Percentiles rank a stretch among this genome's conserved stretches.
phyloP scores from a whole-genome alignment of 2,888 invertebrate genomes.

The Cistogaster globosa region DNA sequence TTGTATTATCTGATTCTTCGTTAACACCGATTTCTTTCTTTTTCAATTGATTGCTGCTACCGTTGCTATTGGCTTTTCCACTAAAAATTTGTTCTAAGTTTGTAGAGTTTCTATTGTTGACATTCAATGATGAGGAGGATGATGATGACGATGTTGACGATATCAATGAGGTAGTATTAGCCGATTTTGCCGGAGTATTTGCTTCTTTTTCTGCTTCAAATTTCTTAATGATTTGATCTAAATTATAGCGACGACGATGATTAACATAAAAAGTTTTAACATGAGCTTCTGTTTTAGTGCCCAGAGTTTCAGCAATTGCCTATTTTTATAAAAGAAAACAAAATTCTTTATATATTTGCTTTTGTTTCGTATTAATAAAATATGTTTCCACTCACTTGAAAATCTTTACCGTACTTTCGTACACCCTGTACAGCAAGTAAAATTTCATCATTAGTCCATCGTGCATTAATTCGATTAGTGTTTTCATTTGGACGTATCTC shows the following conservation, averaged over 20 bases:
- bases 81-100: conserved; percentile 46
- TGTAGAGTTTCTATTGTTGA: conserved; percentile 37
- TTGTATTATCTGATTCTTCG: conserved; percentile 82
- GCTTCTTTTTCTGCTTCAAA: conserved; percentile 88
- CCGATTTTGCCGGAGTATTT: conserved; percentile 61
- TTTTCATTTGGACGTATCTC: conserved; percentile 87
- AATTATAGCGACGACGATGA: conserved; percentile 93
- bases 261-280: conserved; percentile 95
- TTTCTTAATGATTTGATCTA: conserved; percentile 93
- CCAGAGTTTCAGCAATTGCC: conserved; percentile 96
- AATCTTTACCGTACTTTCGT: conserved; percentile 92
- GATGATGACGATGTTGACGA: conserved; percentile 23
- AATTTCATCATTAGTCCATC: conserved; percentile 97
- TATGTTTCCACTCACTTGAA: conserved; percentile 86
- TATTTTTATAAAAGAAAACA: conserved; percentile 84
- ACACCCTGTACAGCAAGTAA: conserved; percentile 95
- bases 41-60: conserved; percentile 45
- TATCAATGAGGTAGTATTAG: conserved; percentile 52
- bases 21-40: conserved; percentile 72
- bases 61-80: conserved; percentile 51
- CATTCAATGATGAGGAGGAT: conserved; percentile 33
- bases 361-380: too few species aligned
- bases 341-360: too few species aligned
- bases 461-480: conserved; percentile 89
- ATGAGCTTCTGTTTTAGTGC: conserved; percentile 97